Base-by-base conservation (phyloP, 2,113 vertebrate species). In the Rana temporaria region DNA sequence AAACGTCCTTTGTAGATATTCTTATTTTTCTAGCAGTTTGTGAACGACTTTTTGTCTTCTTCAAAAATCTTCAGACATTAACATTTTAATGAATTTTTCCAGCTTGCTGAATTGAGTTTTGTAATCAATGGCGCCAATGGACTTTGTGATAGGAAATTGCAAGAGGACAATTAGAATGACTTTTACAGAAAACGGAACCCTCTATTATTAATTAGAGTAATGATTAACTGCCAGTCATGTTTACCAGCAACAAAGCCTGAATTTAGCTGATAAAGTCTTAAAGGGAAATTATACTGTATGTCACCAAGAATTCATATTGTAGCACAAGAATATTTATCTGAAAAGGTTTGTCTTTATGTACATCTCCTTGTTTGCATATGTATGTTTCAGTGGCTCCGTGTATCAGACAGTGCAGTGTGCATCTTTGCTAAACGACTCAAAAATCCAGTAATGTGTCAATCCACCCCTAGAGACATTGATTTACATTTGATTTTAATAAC, bases 161-260 rank as follows among this genome's bases (percentile, higher is more conserved):
- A 71, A 82, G 65, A 82, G 34, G 77, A 84, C 85, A 86, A 85
- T 85, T 80, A 84, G 74, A 85, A 88, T 83, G 18, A 66, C 72
- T 89, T 86, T 56, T 88, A 79, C 79, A 86, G 68, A 86, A 86
- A 85, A 78, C 26, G 85, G 85, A 89, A 86, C 84, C 70, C 84
- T 86, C 84, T 81, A 73, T 74, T 85, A 85, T 80, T 87, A 88
- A 85, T 88, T 85, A 85, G 84, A 59, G 72, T 74, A 87, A 85
- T 85, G 85, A 89, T 87, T 84, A 86, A 70, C 66, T 75, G 81
- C 65, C 87, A 86, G 69, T 86, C 81, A 64, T 15, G 24, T 84
- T 85, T 86, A 87, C 82, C 67, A 78, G 53, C 81, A 85, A 69
- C 67, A 86, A 75, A 55, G 38, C 82, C 48, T 60, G 81, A 64